Conservation (phyloP, 1,140 invertebrate genomes). For the Caenorhabditis tropicalis region DNA sequence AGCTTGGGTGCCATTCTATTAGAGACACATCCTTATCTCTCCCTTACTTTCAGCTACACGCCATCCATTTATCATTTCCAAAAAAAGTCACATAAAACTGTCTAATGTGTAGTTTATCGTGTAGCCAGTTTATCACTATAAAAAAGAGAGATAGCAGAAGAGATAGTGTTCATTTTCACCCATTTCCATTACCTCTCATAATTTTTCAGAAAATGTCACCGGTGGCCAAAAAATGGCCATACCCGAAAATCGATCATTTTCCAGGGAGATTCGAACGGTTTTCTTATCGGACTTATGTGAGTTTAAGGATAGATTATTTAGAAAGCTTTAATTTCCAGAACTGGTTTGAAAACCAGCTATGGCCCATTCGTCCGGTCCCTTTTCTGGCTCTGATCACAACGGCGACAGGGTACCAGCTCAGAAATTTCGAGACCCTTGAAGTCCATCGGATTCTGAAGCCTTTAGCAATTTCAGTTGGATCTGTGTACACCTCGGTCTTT, state of each 20-base stretch:
- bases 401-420: conserved; percentile 36
- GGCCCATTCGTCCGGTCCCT: conserved; percentile 52
- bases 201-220: too few relatives aligned
- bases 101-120: neutral
- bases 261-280: neutral
- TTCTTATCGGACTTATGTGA: conserved; percentile 41
- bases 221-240: too few relatives aligned
- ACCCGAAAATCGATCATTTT: neutral
- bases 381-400: conserved; percentile 31
- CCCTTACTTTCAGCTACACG: neutral
- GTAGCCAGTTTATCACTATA: neutral
- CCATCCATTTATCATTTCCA: neutral
- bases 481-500: conserved; percentile 59
- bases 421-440: neutral
- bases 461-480: conserved; percentile 37
- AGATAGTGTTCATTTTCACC: neutral
- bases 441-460: neutral
- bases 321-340: neutral
- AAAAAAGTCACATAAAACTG: neutral
- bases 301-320: neutral
- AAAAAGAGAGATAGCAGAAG: neutral
- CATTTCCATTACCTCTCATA: too few relatives aligned
- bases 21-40: neutral
- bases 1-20: too few relatives aligned
- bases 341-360: conserved; percentile 48